A percentile compares a stretch with the other conserved stretches of the same genome.
Evolutionary conservation across 2,113 vertebrate genomes (phyloP).

Genomic region (Symphodus melops): DNA sequence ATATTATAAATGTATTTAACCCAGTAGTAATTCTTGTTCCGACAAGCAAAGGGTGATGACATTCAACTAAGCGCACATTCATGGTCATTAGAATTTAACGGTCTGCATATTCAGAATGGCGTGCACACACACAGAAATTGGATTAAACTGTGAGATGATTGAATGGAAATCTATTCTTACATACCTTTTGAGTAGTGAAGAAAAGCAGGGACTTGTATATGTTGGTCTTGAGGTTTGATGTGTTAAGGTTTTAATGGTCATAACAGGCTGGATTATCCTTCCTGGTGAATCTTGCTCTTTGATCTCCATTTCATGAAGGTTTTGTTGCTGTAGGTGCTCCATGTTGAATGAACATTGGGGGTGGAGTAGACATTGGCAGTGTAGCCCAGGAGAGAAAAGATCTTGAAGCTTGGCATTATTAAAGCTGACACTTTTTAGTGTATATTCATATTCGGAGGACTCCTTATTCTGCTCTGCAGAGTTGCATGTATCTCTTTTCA

Average conservation of each 20-base stretch:
- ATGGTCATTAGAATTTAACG: neutral
- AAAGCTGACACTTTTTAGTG: slow-evolving; percentile 33
- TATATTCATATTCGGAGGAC: slow-evolving; percentile 49
- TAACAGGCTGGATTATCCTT: slow-evolving; percentile 1
- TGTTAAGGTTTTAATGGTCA: slow-evolving; percentile 18
- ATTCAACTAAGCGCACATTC: too few species aligned
- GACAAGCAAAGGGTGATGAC: too few species aligned
- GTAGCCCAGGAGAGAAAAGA: slow-evolving; percentile 52
- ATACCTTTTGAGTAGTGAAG: slow-evolving; percentile 34
- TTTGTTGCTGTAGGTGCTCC: slow-evolving; percentile 24
- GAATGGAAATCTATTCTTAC: neutral
- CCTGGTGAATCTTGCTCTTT: slow-evolving; percentile 1
- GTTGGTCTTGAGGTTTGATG: slow-evolving; percentile 36
- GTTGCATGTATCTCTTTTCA: slow-evolving; percentile 59
- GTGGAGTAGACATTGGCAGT: slow-evolving; percentile 32
- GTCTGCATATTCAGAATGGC: too few species aligned
- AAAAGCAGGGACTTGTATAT: slow-evolving; percentile 37
- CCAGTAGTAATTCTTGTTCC: too few species aligned
- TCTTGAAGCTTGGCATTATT: slow-evolving; percentile 67
- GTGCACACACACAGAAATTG: neutral
- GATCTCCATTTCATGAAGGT: slow-evolving; percentile 3
- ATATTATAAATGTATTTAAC: too few species aligned
- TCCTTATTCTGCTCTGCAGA: slow-evolving; percentile 84
- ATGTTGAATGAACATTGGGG: slow-evolving; percentile 9
- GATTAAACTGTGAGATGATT: neutral